Base-by-base conservation (phyloP, 2,113 vertebrate species). In the Pteropus alecto region DNA sequence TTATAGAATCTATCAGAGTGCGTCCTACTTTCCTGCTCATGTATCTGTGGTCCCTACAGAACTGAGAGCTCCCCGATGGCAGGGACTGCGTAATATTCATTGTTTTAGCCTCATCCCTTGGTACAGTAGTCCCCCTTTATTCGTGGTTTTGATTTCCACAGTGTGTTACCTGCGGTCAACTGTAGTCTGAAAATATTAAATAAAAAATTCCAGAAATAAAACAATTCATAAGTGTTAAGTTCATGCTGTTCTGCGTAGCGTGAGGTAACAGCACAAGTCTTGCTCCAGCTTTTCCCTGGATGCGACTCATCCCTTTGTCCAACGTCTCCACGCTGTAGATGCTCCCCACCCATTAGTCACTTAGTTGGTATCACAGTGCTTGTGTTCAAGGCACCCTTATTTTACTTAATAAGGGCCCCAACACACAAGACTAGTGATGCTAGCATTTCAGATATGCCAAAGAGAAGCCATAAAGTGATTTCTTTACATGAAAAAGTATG, bases 251-350 rank as follows among this genome's bases (percentile, higher is more conserved):
- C 35, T 33, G 58, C 30, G 35, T 12, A 21, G 24, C 5, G 10
- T 30, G 35, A 19, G 30, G 38, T 12, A 43, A 7, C 7, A 30
- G 13, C 38, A 30, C 0, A 16, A 82, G 79, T 61, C 38, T 38
- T 61, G 79, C 30, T 21, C 48, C 0, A 0, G 7, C 10, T 11
- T 19, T 54, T 2, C 38, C 5, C 1, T 1, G 35, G 58, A 30
- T 0, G 0, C 1, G 38, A 33, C 12, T 43, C 10, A 30, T 7
- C 38, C 58, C 24, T 81, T 19, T 7, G 16, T 82, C 26, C 38
- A 60, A 26, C 3, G 1, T 61, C 79, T 43, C 76, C 38, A 19
- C 1, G 5, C 16, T 7, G 16, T 4, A 61, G 38, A 60, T 1
- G 26, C 58, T n/a, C 74, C 30, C 30, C 14, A 46, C 18, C 46